Base-by-base conservation (phyloP, 1,140 invertebrate genomes). In the Vanessa tameamea region DNA sequence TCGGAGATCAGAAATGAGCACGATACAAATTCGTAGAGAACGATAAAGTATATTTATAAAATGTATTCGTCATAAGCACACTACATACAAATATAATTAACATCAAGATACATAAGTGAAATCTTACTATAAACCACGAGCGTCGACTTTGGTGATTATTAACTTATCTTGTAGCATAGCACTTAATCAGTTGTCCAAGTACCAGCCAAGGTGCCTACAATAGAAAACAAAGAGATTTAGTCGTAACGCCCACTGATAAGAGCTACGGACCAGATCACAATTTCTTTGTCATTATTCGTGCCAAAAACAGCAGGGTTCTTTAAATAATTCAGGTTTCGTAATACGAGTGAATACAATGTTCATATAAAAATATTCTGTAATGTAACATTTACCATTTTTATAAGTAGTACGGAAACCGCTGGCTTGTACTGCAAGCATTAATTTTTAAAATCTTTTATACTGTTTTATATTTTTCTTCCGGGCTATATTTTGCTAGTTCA, bases 231-330 rank as follows among this genome's bases (percentile, higher is more conserved):
- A 51, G 48, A 66, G 64, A 51, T 66, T 16, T 11, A 3, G 50
- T 66, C 64, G 48, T 37, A 66, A 66, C 31, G 51, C 15, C 4
- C 51, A 2, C 51, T 53, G 51, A 53, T 53, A 53, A 53, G 51
- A 9, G 16, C 37, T 16, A 53, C 51, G 51, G 51, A 8, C 51
- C 15, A 16, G 51, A 16, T 53, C 51, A 53, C 51, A 53, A 65
- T 65, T 65, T 65, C n/a, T 48, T 47, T 16, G 43, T 48, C 48
- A 50, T 48, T 64, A 64, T 47, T 65, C 64, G 64, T 65, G 64
- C 64, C 64, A 65, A 65, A 50, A 65, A 26, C 64, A 65, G 64
- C 64, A 50, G 47, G 64, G 20, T 48, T 48, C 47, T 53, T 16
- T 12, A 26, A 48, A 65, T 65, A 65, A 48, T 65, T 53, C 51